Base-by-base conservation (phyloP, 2,888 invertebrate species). In the Cremastinae sp. region DNA sequence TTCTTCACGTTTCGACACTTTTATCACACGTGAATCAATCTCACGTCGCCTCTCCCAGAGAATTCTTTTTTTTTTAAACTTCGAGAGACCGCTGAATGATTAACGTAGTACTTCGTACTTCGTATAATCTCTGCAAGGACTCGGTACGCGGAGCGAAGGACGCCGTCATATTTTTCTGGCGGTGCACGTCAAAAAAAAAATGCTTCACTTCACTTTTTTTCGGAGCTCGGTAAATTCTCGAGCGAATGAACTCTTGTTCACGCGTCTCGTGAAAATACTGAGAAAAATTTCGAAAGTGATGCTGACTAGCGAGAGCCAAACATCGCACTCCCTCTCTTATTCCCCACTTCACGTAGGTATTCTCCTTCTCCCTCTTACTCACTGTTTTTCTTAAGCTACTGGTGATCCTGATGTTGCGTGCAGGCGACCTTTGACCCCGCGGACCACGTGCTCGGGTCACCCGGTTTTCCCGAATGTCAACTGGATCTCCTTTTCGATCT, bases 401-500 rank as follows among this genome's bases (percentile, higher is more conserved):
- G 58, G 41, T 45, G 55, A 39, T 71, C 41, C 14, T 62, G 37
- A 22, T 51, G 56, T 49, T 22, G 53, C 56, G 62, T 62, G 45
- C 72, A 39, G 58, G 76, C 61, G 76, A 77, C 53, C 73, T 77
- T 77, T 73, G 73, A 77, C 65, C 66, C 69, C 73, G 47, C 72
- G 56, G 68, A 72, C 79, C 80, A 79, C 80, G 80, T 80, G 79
- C 74, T 74, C 70, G 53, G 73, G 59, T 78, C 75, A 70, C 76
- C 73, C 77, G 58, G 78, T 80, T 75, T 79, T 88, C 89, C 87
- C 88, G 86, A 87, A 87, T 90, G 91, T 91, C 91, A 92, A 91
- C 91, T 91, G 89, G 90, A 90, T 90, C 90, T 91, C 91, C 91
- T 91, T 90, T 91, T 91, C 81, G 91, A 90, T 85, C 90, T 90